Conservation (phyloP, 2,888 invertebrate genomes). For the Hypsopygia costalis region DNA sequence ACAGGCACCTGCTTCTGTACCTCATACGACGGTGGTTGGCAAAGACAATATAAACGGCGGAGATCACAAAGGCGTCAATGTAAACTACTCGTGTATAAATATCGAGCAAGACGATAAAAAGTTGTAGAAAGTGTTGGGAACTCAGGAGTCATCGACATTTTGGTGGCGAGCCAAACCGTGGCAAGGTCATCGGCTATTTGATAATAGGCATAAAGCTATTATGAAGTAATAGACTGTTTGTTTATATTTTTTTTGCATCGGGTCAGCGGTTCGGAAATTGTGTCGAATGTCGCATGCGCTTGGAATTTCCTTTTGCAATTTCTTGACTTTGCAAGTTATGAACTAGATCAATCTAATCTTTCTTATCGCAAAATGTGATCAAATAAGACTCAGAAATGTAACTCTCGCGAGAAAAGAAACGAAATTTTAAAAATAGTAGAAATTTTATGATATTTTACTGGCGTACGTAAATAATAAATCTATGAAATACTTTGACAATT, state of each 20-base stretch:
- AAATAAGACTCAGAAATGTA: too few species aligned
- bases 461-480: too few species aligned
- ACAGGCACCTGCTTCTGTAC: background rate
- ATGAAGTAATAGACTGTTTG: constrained; percentile 66
- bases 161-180: constrained; percentile 67
- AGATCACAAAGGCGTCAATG: constrained; percentile 31
- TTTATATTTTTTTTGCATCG: constrained; percentile 49
- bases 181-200: constrained; percentile 70
- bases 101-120: constrained; percentile 45
- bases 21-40: constrained; percentile 1
- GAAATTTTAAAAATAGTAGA: too few species aligned
- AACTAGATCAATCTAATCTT: too few species aligned
- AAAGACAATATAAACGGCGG: constrained; percentile 6
- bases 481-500: too few species aligned
- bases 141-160: constrained; percentile 69
- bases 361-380: too few species aligned
- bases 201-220: constrained; percentile 58
- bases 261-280: constrained; percentile 14
- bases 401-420: too few species aligned
- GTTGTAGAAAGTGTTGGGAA: constrained; percentile 67
- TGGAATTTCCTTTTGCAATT: background rate
- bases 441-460: too few species aligned
- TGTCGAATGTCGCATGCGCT: background rate
- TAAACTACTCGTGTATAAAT: constrained; percentile 20
- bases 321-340: too few species aligned